phyloP scores from a whole-genome alignment of 2,797 vertebrate genomes.

The Intellagama lesueurii region DNA sequence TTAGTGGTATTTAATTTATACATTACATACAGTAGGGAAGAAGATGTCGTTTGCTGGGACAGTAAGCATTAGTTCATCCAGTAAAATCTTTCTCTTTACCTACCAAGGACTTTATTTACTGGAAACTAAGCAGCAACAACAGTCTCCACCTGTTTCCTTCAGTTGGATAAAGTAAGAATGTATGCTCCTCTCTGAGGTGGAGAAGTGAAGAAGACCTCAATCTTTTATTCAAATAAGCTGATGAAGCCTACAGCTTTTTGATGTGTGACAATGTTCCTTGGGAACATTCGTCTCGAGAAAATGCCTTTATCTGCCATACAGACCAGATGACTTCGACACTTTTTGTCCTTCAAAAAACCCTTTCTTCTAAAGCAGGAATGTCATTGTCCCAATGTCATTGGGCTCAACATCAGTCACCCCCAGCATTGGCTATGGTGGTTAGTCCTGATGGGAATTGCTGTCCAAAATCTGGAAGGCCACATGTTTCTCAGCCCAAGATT shows the following conservation, averaged over 20 bases:
- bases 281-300: background rate
- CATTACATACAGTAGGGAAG: background rate
- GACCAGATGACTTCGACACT: background rate
- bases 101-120: background rate
- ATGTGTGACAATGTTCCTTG: too few species aligned
- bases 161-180: too few species aligned
- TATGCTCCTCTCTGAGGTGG: background rate
- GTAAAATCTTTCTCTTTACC: background rate
- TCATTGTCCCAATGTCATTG: background rate
- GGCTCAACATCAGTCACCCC: too few species aligned
- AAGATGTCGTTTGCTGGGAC: background rate
- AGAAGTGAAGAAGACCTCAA: background rate
- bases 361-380: background rate
- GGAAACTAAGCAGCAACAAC: background rate
- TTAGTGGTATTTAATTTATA: conserved; percentile 14
- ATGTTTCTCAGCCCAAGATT: too few species aligned
- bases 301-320: background rate
- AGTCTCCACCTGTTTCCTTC: background rate
- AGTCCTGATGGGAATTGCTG: too few species aligned
- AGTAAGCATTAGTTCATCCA: background rate
- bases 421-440: background rate
- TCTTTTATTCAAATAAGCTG: background rate
- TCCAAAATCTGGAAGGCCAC: too few species aligned
- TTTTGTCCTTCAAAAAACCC: background rate
- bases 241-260: too few species aligned